A percentile compares a stretch with the other conserved stretches of the same genome.
Conservation (phyloP, 2,888 invertebrate genomes). For the Euzophera pinguis region DNA sequence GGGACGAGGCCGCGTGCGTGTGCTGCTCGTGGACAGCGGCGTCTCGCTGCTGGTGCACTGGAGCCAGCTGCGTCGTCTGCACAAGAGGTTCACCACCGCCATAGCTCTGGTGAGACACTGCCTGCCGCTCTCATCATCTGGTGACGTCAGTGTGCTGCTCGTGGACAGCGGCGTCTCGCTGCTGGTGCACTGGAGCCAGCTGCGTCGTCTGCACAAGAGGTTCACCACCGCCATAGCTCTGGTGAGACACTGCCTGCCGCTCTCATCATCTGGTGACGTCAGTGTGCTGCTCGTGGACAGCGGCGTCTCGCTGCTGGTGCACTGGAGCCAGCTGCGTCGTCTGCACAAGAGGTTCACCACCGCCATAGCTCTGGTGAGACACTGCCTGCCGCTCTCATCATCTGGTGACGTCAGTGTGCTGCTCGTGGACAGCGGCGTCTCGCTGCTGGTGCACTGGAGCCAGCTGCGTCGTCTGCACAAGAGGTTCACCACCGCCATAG, state of each 20-base stretch:
- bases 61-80: conserved; percentile 70
- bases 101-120: conserved; percentile 67
- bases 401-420: too few species aligned
- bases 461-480: too few species aligned
- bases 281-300: conserved; percentile 82
- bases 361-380: conserved; percentile 65
- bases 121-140: neutral
- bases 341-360: conserved; percentile 67
- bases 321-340: conserved; percentile 71
- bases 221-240: too few species aligned
- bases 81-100: conserved; percentile 59
- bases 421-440: too few species aligned
- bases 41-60: conserved; percentile 65
- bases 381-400: neutral
- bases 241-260: neutral
- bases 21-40: conserved; percentile 84
- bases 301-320: conserved; percentile 73
- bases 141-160: conserved; percentile 36
- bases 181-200: conserved; percentile 59
- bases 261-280: too few species aligned
- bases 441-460: too few species aligned
- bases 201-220: too few species aligned
- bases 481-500: too few species aligned
- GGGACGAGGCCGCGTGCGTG: conserved; percentile 66
- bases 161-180: conserved; percentile 45